These are phyloP conservation scores for Apamea anceps DNA, from an alignment of 2,888 invertebrate genomes.

Conservation along the genomic window DNA sequence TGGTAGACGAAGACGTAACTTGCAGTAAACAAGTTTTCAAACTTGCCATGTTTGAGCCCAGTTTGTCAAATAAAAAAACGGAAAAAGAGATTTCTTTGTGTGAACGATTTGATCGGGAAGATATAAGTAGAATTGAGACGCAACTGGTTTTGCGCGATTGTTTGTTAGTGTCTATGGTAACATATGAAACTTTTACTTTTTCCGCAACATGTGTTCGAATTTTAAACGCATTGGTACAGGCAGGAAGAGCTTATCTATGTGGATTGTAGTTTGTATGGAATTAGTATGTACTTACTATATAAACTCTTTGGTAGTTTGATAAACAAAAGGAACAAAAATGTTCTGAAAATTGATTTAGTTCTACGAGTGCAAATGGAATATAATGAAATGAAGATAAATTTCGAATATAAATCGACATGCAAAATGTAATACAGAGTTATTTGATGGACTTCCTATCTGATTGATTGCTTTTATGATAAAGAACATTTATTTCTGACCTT, in stretches of 20 bases:
- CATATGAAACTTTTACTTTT: not conserved
- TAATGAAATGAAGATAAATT: too few species aligned
- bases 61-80: slow-evolving; percentile 68
- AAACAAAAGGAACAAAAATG: not conserved
- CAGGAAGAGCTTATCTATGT: not conserved
- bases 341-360: not conserved
- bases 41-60: slow-evolving; percentile 67
- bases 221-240: not conserved
- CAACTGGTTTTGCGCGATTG: slow-evolving; percentile 39
- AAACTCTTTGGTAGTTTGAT: not conserved
- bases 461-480: not conserved
- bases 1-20: slow-evolving; percentile 55
- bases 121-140: slow-evolving; percentile 54
- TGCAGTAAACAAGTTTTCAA: slow-evolving; percentile 74
- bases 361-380: not conserved
- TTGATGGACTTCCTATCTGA: not conserved
- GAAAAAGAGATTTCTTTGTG: slow-evolving; percentile 66
- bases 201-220: not conserved
- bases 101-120: slow-evolving; percentile 66
- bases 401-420: not conserved
- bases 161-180: slow-evolving; percentile 34
- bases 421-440: not conserved
- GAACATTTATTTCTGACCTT: not conserved
- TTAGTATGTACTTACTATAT: not conserved
- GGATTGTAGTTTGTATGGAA: not conserved